phyloP scores from a whole-genome alignment of 2,113 vertebrate genomes.

The Pongo abelii region DNA sequence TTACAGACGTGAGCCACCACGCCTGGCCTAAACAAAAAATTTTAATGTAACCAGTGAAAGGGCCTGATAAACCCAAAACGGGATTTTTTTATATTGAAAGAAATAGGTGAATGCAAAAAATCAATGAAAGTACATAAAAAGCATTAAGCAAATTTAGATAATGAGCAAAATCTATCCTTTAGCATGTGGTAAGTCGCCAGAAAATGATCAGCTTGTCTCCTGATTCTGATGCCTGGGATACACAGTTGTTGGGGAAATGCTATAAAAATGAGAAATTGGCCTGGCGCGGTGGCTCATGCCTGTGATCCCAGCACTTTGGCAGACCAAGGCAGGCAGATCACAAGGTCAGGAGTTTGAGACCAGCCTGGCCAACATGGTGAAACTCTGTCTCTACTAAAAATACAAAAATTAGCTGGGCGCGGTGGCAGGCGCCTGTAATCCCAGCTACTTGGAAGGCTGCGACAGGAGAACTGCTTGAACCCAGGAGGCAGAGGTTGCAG shows the following conservation, averaged over 20 bases:
- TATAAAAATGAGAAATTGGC: constrained; percentile 11
- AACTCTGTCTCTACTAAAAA: not conserved
- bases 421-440: not conserved
- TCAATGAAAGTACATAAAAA: not conserved
- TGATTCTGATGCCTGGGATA: not conserved
- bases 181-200: not conserved
- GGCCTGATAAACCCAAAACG: not conserved
- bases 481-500: not conserved
- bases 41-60: not conserved
- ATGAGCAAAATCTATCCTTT: constrained; percentile 12
- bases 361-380: not conserved
- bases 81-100: constrained; percentile 20
- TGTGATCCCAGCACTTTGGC: not conserved
- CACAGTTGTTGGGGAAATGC: not conserved
- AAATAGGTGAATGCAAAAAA: constrained; percentile 3
- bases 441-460: not conserved
- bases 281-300: not conserved
- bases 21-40: not conserved
- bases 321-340: not conserved
- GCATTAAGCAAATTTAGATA: constrained; percentile 15
- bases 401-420: not conserved
- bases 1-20: no score
- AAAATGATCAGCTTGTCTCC: not conserved
- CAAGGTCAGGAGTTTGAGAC: not conserved
- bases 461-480: not conserved